phyloP scores from a whole-genome alignment of 2,888 invertebrate genomes.

The Nymphalis polychloros region DNA sequence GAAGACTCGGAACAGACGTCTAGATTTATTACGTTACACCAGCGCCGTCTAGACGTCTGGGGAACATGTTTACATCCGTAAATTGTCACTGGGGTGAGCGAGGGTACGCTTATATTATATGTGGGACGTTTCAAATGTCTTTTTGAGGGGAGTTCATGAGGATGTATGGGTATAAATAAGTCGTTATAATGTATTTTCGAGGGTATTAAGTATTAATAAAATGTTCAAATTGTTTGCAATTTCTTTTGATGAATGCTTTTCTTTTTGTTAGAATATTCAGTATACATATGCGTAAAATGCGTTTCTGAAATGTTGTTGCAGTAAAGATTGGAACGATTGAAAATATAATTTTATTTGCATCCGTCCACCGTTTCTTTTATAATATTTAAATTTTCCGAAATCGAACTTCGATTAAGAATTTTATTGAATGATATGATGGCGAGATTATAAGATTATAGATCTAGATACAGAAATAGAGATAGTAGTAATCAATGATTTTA shows the following conservation, averaged over 20 bases:
- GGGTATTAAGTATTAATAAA: background rate
- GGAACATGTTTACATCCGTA: constrained; percentile 57
- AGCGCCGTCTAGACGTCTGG: constrained; percentile 57
- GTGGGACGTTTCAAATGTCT: constrained; percentile 31
- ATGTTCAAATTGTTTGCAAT: background rate
- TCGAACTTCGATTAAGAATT: too few relatives aligned
- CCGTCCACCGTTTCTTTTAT: too few relatives aligned
- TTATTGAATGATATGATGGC: too few relatives aligned
- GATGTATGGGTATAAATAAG: constrained; percentile 12
- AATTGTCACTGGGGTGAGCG: constrained; percentile 51
- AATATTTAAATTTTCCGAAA: too few relatives aligned
- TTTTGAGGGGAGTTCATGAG: constrained; percentile 26
- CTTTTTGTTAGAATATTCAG: background rate
- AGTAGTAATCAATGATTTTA: too few relatives aligned
- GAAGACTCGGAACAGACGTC: constrained; percentile 38
- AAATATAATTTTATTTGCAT: too few relatives aligned
- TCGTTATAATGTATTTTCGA: background rate
- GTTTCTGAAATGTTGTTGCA: too few relatives aligned
- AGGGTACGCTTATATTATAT: constrained; percentile 32
- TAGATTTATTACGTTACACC: constrained; percentile 48
- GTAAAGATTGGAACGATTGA: too few relatives aligned
- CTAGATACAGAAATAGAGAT: too few relatives aligned
- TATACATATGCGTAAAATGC: too few relatives aligned
- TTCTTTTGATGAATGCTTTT: background rate
- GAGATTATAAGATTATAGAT: too few relatives aligned